Evolutionary conservation across 2,888 invertebrate genomes (phyloP), one percentile per base, ranked within the genome.

Genomic region (Pachliopta kotzebuea): DNA sequence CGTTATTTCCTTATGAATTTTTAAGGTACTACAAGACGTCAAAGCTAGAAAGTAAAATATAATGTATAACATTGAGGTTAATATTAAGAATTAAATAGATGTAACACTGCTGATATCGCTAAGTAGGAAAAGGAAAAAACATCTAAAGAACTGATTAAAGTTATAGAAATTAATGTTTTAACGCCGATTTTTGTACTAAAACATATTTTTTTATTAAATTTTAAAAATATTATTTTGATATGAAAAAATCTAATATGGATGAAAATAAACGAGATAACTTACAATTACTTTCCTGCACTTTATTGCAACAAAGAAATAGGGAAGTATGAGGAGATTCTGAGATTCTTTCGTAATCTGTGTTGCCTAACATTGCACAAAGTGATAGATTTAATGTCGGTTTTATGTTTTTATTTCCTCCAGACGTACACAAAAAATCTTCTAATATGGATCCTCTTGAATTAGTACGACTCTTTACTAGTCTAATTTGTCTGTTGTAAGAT

Each of bases 381-480:
- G 86, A 84, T 6, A 88, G 70, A 67, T 77, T 85, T 20, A 85
- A 67, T n/a, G 77, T 70, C 4, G 86, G 80, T 0, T 80, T 66
- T 24, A 72, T 62, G 55, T 70, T 77, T 61, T 80, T 80, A 66
- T 76, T 81, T 9, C 70, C 73, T 56, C 75, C 68, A 0, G 78
- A 60, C 73, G 85, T 84, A 9, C 70, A 66, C 1, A 89, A 70
- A 62, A 84, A 85, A 42, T 90, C 90, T 72, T 92, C 92, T 60
- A 90, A 71, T 67, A 91, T 87, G 3, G 89, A 91, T 2, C 90
- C 90, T 70, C 89, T 81, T 2, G 92, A 92, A 70, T 88, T 91
- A 2, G 91, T 89, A 17, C 91, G 83, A 73, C 88, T 87, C 71
- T 85, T 90, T 0, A 89, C 85, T 62, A 88, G 72, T 66, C 76